Evolutionary conservation across 2,888 invertebrate species (phyloP).

Genomic region (Candidula unifasciata): DNA sequence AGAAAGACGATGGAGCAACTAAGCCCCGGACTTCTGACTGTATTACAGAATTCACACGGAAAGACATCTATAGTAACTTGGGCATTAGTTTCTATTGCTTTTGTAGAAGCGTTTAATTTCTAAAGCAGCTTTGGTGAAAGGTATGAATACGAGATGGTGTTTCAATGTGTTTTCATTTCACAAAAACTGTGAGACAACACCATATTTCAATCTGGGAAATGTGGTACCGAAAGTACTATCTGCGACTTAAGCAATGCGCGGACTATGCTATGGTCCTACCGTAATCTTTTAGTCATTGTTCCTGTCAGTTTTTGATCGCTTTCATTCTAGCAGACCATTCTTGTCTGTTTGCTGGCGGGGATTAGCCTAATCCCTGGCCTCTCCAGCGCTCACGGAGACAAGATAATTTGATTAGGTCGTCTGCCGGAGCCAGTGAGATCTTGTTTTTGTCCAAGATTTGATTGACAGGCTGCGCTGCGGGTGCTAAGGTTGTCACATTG

Average conservation of each 20-base stretch:
- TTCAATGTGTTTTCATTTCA: neutral
- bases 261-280: neutral
- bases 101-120: neutral
- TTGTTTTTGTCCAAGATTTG: constrained; percentile 39
- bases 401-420: constrained; percentile 52
- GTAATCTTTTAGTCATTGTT: constrained; percentile 42
- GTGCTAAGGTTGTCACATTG: constrained; percentile 14
- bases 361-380: constrained; percentile 47
- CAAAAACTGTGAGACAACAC: neutral
- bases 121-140: constrained; percentile 1
- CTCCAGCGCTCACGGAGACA: constrained; percentile 43
- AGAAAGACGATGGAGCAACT: neutral
- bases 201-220: neutral
- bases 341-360: constrained; percentile 43
- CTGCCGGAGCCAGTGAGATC: constrained; percentile 32
- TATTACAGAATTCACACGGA: neutral
- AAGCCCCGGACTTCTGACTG: neutral
- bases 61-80: neutral
- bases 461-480: constrained; percentile 37
- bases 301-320: constrained; percentile 31
- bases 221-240: neutral
- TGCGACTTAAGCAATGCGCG: neutral
- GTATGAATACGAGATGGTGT: neutral
- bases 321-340: constrained; percentile 30
- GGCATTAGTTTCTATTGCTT: neutral